phyloP scores from a whole-genome alignment of 2,888 invertebrate genomes.

The Caenorhabditis sinica region DNA sequence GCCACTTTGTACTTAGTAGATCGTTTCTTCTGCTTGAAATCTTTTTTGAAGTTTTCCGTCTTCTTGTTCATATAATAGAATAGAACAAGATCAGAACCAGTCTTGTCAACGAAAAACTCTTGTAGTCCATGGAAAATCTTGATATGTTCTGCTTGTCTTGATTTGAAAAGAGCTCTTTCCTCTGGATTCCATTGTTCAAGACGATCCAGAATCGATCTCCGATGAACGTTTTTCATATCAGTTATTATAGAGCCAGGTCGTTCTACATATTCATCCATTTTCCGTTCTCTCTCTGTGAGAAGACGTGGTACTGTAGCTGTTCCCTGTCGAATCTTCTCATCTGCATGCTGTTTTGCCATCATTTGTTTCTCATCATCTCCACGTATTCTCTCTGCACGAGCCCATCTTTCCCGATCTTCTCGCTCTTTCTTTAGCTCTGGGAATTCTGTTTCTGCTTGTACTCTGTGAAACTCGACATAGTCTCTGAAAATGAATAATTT shows the following conservation, averaged over 20 bases:
- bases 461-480: slow-evolving; percentile 7
- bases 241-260: slow-evolving; percentile 35
- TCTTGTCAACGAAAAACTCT: slow-evolving; percentile 57
- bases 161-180: slow-evolving; percentile 50
- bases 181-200: slow-evolving; percentile 41
- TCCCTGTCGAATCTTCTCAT: slow-evolving; percentile 47
- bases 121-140: slow-evolving; percentile 58
- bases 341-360: not conserved
- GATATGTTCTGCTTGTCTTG: slow-evolving; percentile 41
- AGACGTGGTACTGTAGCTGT: slow-evolving; percentile 44
- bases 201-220: slow-evolving; percentile 12
- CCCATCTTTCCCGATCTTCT: slow-evolving; percentile 61
- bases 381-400: slow-evolving; percentile 48
- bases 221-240: slow-evolving; percentile 49
- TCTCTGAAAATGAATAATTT: slow-evolving; percentile 43
- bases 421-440: slow-evolving; percentile 62
- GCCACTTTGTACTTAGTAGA: slow-evolving; percentile 50
- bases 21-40: slow-evolving; percentile 54
- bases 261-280: slow-evolving; percentile 42
- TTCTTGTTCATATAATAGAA: slow-evolving; percentile 63
- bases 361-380: slow-evolving; percentile 51
- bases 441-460: slow-evolving; percentile 40
- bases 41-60: slow-evolving; percentile 52
- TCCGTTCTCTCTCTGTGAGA: slow-evolving; percentile 37
- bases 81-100: slow-evolving; percentile 48